These are phyloP conservation scores for Pediacus dermestoides DNA, from an alignment of 2,888 invertebrate species.

Conservation along the genomic window DNA sequence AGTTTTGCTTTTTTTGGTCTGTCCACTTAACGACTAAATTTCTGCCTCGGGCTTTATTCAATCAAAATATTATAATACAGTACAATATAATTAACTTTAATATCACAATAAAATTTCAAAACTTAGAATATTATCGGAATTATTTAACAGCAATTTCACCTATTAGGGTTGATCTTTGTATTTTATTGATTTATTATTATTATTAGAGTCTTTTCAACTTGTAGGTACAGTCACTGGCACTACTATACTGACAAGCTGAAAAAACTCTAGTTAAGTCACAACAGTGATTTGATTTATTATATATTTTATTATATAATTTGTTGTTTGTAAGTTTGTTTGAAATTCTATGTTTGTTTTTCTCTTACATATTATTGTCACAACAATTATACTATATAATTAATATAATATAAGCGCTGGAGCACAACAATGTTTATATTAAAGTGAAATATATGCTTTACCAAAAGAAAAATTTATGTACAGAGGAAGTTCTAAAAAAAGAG, in stretches of 20 bases:
- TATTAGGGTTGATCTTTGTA: no score
- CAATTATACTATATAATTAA: conserved; percentile 17
- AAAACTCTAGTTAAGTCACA: no score
- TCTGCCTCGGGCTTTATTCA: not conserved
- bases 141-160: conserved; percentile 1
- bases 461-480: conserved; percentile 27
- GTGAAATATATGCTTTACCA: conserved; percentile 10
- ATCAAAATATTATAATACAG: conserved; percentile 5
- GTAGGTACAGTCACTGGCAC: no score
- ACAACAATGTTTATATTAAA: conserved; percentile 16
- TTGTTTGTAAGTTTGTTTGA: no score
- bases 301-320: no score
- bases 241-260: no score
- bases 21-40: conserved; percentile 6
- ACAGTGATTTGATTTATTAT: no score
- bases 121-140: no score
- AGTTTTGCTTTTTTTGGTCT: conserved; percentile 12
- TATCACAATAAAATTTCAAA: conserved; percentile 2
- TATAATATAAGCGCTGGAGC: conserved; percentile 8
- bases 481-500: conserved; percentile 28
- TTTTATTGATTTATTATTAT: no score
- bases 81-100: not conserved
- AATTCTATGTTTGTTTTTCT: conserved; percentile 14
- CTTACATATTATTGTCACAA: conserved; percentile 24
- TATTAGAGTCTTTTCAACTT: no score